phyloP scores from a whole-genome alignment of 2,797 vertebrate species.

The Enteromius anoplus region DNA sequence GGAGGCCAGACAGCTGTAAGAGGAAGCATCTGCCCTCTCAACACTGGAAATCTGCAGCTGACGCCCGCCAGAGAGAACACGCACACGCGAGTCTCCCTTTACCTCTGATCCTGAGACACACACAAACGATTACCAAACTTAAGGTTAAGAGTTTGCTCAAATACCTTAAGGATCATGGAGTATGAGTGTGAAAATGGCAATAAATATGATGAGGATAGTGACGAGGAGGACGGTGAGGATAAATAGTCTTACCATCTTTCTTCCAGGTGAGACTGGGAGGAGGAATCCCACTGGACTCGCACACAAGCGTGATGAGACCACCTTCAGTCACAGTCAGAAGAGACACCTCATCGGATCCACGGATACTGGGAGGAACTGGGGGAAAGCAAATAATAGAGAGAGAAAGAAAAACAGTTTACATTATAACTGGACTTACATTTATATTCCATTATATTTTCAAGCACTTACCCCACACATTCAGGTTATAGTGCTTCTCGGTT shows the following conservation, averaged over 20 bases:
- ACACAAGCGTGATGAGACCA: constrained; percentile 84
- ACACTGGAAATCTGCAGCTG: constrained; percentile 88
- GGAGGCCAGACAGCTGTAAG: constrained; percentile 87
- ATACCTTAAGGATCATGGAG: background rate
- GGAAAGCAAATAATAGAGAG: background rate
- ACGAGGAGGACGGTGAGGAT: background rate
- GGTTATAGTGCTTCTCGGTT: constrained; percentile 95
- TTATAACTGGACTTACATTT: constrained; percentile 3
- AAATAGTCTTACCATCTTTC: constrained; percentile 81
- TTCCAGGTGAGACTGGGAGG: constrained; percentile 90
- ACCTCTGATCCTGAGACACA: constrained; percentile 79
- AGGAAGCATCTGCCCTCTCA: constrained; percentile 82
- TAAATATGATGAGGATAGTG: background rate
- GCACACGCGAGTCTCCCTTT: constrained; percentile 75
- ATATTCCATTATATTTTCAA: background rate
- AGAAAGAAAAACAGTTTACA: background rate
- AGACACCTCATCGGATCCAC: constrained; percentile 80
- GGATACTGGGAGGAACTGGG: constrained; percentile 89
- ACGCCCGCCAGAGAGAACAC: constrained; percentile 89
- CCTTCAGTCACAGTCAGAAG: constrained; percentile 88
- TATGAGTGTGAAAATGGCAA: background rate
- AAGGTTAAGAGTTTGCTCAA: background rate
- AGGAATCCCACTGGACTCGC: constrained; percentile 94
- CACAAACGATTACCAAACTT: background rate
- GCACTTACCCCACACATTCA: constrained; percentile 93